These are phyloP conservation scores for Stenopsyche tienmushanensis DNA, from an alignment of 1,140 invertebrate species.

Conservation along the genomic window DNA sequence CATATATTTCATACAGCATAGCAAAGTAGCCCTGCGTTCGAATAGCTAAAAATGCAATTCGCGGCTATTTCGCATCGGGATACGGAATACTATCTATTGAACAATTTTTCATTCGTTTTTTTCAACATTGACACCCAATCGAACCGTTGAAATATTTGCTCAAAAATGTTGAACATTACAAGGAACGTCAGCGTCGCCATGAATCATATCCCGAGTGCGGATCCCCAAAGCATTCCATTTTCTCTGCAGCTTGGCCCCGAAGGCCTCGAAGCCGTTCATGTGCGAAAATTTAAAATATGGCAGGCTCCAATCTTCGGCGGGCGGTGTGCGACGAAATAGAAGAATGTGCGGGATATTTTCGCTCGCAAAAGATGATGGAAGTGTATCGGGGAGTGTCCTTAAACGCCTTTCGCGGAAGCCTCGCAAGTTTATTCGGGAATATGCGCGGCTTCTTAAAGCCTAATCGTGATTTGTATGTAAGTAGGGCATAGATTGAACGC, in stretches of 20 bases:
- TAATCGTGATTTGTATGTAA: conserved; percentile 19
- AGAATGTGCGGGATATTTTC: no score
- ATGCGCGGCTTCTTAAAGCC: not conserved
- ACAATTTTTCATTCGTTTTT: no score
- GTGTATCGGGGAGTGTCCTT: no score
- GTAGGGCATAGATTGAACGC: conserved; percentile 16
- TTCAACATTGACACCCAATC: no score
- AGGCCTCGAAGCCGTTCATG: not conserved
- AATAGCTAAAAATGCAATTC: no score
- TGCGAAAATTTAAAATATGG: not conserved
- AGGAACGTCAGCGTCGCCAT: not conserved
- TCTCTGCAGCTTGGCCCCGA: not conserved
- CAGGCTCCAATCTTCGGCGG: not conserved
- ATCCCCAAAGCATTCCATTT: not conserved
- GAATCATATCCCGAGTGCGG: not conserved
- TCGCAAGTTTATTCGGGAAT: no score
- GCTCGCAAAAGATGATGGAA: no score
- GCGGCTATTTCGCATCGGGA: no score
- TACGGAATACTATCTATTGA: no score
- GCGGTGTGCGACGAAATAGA: no score
- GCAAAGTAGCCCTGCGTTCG: no score
- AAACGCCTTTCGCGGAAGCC: not conserved
- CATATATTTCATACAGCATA: no score
- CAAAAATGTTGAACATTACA: not conserved
- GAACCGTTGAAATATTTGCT: not conserved